Evolutionary conservation across 2,797 vertebrate species (phyloP), one percentile per base, ranked within the genome.

Genomic region (Leptoclinus maculatus): DNA sequence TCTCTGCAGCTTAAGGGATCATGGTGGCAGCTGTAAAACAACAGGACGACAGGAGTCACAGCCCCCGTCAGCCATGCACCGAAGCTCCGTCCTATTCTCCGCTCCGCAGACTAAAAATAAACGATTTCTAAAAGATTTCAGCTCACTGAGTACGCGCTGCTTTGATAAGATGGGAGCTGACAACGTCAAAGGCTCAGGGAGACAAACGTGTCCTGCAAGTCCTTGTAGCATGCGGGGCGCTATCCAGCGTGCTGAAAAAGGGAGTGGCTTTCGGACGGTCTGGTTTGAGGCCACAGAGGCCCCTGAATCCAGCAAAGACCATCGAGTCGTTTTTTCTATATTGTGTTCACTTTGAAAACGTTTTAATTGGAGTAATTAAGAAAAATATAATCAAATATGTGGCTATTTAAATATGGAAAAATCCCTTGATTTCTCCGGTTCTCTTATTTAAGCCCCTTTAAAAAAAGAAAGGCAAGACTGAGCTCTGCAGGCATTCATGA

Each of bases 241-340:
- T 96, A 76, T 95, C 95, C 95, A 94, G 93, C 90, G 95, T 96
- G 94, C 94, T 96, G 95, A 95, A 95, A 89, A 88, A 93, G 93
- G 93, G 93, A 92, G 93, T 93, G 93, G 93, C 93, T 87, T 91
- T 93, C 80, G 65, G 79, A 86, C 84, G 76, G 66, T 77, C 79
- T 85, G 59, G 14, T 87, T 63, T 71, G 63, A 89, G 80, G 86
- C 82, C 89, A 84, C 76, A 65, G 73, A 89, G 84, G 80, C 77
- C 84, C 65, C 27, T 27, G 47, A 62, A 83, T 47, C 64, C 60
- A 66, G 21, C 57, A 67, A 62, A 70, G 1, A 85, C 43, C 68
- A 34, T 36, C 74, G 49, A 82, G 19, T 13, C 39, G 1, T 66
- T 34, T 62, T 14, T 54, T 76, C 70, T 25, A 13, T 3, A 34